These are phyloP conservation scores for Hoplostethus atlanticus DNA, from an alignment of 2,797 vertebrate genomes.

Conservation along the genomic window DNA sequence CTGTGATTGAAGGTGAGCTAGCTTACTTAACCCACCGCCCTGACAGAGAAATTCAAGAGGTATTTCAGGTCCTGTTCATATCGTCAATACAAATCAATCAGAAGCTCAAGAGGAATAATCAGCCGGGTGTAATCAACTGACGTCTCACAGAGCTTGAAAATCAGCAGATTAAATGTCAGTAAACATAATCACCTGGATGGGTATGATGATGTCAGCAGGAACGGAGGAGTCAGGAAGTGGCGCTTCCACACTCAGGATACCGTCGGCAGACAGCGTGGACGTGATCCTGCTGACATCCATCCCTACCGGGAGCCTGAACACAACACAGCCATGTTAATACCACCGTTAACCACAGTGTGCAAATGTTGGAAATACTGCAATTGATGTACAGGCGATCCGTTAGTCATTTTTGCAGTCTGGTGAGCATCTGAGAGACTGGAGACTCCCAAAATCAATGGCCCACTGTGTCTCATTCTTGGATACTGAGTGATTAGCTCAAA, in stretches of 20 bases:
- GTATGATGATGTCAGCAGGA: conserved; percentile 70
- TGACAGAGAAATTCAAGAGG: not conserved
- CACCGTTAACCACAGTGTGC: not conserved
- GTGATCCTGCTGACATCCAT: conserved; percentile 65
- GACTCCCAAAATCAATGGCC: conserved; percentile 4
- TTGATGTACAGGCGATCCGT: not conserved
- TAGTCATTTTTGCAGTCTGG: conserved; percentile 20
- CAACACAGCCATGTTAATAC: conserved; percentile 12
- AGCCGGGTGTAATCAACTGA: not conserved
- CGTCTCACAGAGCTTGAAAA: not conserved
- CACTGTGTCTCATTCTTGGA: not conserved
- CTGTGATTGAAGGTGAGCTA: conserved; percentile 11
- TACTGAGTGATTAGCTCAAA: conserved; percentile 4
- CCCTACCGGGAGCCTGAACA: conserved; percentile 80
- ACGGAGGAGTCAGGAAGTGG: conserved; percentile 63
- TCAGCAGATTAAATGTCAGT: not conserved
- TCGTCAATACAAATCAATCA: not conserved
- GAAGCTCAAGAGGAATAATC: not conserved
- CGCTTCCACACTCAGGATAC: conserved; percentile 82
- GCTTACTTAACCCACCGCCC: no score
- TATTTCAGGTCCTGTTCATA: not conserved
- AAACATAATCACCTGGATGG: conserved; percentile 79
- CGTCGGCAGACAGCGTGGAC: conserved; percentile 78
- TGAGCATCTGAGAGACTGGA: conserved; percentile 22
- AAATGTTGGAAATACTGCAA: conserved; percentile 10